phyloP scores from a whole-genome alignment of 2,113 vertebrate genomes.

The Andinoacara biseriatus region DNA sequence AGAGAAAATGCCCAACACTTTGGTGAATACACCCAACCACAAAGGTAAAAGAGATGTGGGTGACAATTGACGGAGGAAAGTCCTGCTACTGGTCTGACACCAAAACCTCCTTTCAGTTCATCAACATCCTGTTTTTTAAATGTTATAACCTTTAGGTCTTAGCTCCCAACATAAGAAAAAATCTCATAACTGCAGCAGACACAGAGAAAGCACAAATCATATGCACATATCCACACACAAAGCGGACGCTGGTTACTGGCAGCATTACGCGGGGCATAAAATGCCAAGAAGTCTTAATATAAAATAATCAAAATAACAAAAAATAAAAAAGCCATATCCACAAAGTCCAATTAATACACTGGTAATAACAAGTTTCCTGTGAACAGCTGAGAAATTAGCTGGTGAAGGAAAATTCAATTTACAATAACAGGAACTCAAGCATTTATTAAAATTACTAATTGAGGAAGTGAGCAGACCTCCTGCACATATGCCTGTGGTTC shows the following conservation, averaged over 20 bases:
- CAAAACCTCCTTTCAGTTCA: slow-evolving; percentile 43
- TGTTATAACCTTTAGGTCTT: neutral
- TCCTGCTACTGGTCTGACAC: neutral
- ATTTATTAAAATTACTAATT: neutral
- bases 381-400: neutral
- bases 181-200: neutral
- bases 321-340: neutral
- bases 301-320: too few species aligned
- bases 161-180: neutral
- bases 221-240: neutral
- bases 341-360: neutral
- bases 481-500: neutral
- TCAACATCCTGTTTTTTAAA: slow-evolving; percentile 44
- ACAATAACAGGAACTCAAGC: neutral
- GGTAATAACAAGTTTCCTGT: rapidly evolving
- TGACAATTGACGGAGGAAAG: neutral
- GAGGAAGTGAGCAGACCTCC: neutral
- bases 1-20: neutral
- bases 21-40: neutral
- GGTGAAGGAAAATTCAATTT: neutral
- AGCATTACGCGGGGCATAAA: too few species aligned
- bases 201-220: neutral
- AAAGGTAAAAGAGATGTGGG: neutral
- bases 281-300: too few species aligned
- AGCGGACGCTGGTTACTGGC: neutral